Base-by-base conservation (phyloP, 1,140 invertebrate genomes). In the Helicoverpa zea region DNA sequence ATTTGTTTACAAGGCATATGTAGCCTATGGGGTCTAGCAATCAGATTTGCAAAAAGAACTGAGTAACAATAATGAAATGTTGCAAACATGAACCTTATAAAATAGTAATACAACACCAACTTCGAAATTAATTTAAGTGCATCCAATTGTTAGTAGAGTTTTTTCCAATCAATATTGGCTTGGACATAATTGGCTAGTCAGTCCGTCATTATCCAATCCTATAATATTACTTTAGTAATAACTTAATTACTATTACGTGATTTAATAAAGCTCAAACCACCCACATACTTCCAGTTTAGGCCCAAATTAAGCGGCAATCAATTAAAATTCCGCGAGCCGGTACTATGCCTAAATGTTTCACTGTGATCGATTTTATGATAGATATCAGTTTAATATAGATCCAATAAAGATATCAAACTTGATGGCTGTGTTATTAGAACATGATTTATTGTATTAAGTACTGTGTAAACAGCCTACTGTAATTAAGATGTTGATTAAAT, bases 351-450 rank as follows among this genome's bases (percentile, higher is more conserved):
- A 80, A 83, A 85, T 86, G 84, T 87, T 83, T 18, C 9, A 66
- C 30, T 84, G 80, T 84, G 80, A 82, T 83, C 83, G 78, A 88
- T 87, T 88, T 90, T 85, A 82, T 82, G 30, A 59, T 75, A 82
- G 87, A 83, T 88, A 91, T 90, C 88, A 85, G 85, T 87, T 89
- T 73, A 88, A 88, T 89, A 87, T 84, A 90, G 89, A 91, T 91
- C 86, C 87, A 87, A 90, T 93, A 91, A 91, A 92, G 90, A 93
- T 93, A 93, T 88, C 87, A 85, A 83, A 84, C 84, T 87, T 85
- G 84, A 87, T 88, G 83, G 86, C 84, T 87, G 75, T 85, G 86
- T 89, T 89, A 93, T 93, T 91, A 90, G 83, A 87, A 72, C 68
- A 81, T 86, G 90, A 93, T 93, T 93, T 93, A 93, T 87, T 85